phyloP scores from a whole-genome alignment of 2,113 vertebrate species.

The Rhinichthys klamathensis region DNA sequence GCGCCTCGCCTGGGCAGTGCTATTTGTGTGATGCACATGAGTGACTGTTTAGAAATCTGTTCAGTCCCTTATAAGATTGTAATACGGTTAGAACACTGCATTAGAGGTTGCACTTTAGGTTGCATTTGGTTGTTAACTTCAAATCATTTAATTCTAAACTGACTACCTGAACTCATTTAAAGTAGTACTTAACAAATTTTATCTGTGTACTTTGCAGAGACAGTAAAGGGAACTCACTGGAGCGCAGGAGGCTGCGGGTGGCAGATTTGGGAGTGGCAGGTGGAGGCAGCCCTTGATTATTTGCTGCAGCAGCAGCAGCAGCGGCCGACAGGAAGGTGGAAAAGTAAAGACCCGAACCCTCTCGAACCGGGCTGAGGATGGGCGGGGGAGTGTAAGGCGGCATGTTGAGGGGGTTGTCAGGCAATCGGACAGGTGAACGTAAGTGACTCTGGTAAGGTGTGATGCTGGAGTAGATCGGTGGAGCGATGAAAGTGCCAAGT shows the following conservation, averaged over 20 bases:
- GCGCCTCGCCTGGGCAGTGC: background rate
- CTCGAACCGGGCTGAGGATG: conserved; percentile 96
- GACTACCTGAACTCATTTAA: background rate
- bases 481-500: conserved; percentile 87
- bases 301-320: conserved; percentile 66
- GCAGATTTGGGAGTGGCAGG: conserved; percentile 92
- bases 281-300: conserved; percentile 80
- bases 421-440: conserved; percentile 89
- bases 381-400: conserved; percentile 97
- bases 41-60: background rate
- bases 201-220: background rate
- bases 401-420: conserved; percentile 88
- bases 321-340: conserved; percentile 88
- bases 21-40: background rate
- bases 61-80: background rate
- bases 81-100: too few relatives aligned
- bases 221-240: conserved; percentile 82
- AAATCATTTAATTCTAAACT: background rate
- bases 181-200: background rate
- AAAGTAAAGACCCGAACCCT: conserved; percentile 97
- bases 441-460: conserved; percentile 97
- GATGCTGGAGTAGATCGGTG: conserved; percentile 90
- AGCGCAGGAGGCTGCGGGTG: conserved; percentile 90
- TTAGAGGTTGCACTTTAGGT: too few relatives aligned
- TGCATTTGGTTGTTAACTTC: background rate